Percentiles rank a stretch among this genome's conserved stretches.
These are phyloP conservation scores for Synanthedon andrenaeformis DNA, from an alignment of 2,888 invertebrate genomes.

Conservation along the genomic window DNA sequence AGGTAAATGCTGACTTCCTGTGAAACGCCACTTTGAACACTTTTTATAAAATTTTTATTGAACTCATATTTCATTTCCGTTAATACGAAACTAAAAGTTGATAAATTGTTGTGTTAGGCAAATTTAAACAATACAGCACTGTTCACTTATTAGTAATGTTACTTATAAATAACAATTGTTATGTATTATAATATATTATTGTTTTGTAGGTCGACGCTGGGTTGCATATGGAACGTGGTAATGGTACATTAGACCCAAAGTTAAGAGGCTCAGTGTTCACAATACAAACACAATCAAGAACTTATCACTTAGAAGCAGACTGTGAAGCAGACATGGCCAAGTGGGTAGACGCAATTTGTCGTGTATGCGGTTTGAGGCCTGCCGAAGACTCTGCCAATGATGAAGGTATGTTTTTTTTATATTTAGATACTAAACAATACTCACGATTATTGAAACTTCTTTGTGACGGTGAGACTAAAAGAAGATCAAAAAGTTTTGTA, in stretches of 20 bases:
- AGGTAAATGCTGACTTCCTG: too few relatives aligned
- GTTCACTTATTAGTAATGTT: too few relatives aligned
- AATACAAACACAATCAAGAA: slow-evolving; percentile 88
- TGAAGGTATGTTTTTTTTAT: slow-evolving; percentile 32
- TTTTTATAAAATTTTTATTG: too few relatives aligned
- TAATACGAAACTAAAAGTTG: too few relatives aligned
- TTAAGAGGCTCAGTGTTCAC: slow-evolving; percentile 79
- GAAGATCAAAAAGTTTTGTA: too few relatives aligned
- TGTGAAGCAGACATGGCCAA: slow-evolving; percentile 92
- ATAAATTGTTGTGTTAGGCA: too few relatives aligned
- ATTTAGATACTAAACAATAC: neutral
- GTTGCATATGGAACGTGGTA: slow-evolving; percentile 84
- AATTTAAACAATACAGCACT: too few relatives aligned
- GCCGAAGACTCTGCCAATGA: slow-evolving; percentile 66
- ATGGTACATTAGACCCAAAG: slow-evolving; percentile 77
- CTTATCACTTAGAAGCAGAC: slow-evolving; percentile 93
- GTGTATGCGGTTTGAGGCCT: slow-evolving; percentile 88
- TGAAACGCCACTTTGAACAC: too few relatives aligned
- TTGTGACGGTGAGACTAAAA: neutral
- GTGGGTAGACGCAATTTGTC: slow-evolving; percentile 95
- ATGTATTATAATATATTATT: neutral
- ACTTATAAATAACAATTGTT: too few relatives aligned
- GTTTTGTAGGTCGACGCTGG: slow-evolving; percentile 82
- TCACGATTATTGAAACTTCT: slow-evolving; percentile 3
- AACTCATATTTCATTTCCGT: too few relatives aligned